Evolutionary conservation across 2,888 invertebrate genomes (phyloP).

Genomic region (Brachyptera risi): DNA sequence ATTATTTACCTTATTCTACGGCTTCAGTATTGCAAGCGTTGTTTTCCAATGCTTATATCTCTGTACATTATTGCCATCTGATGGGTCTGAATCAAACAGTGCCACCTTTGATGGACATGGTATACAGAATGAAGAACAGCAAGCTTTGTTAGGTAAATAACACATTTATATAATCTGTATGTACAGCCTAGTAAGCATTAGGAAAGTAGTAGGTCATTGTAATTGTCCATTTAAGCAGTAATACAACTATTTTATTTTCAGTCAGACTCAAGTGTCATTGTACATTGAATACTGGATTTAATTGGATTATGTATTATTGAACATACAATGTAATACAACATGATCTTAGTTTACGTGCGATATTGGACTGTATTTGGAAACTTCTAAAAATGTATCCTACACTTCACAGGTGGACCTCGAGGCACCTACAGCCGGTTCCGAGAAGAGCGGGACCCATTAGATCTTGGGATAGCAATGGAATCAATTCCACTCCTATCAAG

Average conservation of each 20-base stretch:
- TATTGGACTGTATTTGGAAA: no score
- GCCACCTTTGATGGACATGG: constrained; percentile 32
- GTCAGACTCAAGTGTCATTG: no score
- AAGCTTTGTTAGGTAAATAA: constrained; percentile 28
- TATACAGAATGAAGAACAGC: constrained; percentile 30
- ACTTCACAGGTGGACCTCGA: neutral
- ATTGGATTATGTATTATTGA: no score
- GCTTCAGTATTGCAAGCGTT: constrained; percentile 58
- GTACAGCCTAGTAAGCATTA: no score
- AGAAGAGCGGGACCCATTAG: constrained; percentile 60
- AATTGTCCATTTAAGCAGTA: no score
- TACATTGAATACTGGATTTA: no score
- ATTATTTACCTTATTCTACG: constrained; percentile 42
- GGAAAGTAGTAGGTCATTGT: no score
- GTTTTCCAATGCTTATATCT: constrained; percentile 65
- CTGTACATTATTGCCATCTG: constrained; percentile 64
- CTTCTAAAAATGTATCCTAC: no score
- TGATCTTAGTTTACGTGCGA: no score
- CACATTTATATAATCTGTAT: no score
- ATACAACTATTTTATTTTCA: no score
- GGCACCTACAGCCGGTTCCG: constrained; percentile 57
- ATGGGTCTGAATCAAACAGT: constrained; percentile 44
- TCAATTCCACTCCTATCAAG: constrained; percentile 64
- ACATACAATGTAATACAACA: no score
- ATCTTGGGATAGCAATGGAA: constrained; percentile 81